These are phyloP conservation scores for Hydrolagus affinis DNA, from an alignment of 2,113 vertebrate genomes.

Conservation along the genomic window DNA sequence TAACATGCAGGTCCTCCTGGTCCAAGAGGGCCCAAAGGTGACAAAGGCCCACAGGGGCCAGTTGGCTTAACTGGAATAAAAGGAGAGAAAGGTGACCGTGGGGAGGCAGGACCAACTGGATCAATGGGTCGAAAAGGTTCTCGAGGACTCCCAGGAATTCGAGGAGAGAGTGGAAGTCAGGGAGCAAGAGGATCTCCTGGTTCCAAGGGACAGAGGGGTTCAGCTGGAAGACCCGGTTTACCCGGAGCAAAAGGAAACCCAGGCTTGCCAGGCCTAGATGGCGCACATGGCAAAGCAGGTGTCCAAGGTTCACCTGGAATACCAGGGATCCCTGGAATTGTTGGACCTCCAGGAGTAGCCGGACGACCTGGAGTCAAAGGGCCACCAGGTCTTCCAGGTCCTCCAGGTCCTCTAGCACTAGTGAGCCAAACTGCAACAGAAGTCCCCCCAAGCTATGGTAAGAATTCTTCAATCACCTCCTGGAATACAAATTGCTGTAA, in stretches of 20 bases:
- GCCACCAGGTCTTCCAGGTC: conserved; percentile 47
- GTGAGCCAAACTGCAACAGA: conserved; percentile 52
- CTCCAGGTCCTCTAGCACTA: conserved; percentile 55
- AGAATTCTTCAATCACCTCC: neutral
- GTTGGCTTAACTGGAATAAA: conserved; percentile 72
- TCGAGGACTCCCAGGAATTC: conserved; percentile 63
- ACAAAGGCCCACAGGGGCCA: conserved; percentile 74
- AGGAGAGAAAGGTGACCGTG: conserved; percentile 84
- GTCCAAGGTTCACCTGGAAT: conserved; percentile 73
- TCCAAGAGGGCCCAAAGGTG: conserved; percentile 81
- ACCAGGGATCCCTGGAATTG: conserved; percentile 69
- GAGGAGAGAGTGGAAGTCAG: conserved; percentile 74
- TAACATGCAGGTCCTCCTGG: conserved; percentile 78
- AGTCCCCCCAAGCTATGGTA: neutral
- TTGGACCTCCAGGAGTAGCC: conserved; percentile 65
- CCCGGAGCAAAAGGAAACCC: conserved; percentile 77
- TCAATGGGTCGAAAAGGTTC: conserved; percentile 72
- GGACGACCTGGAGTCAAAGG: conserved; percentile 67
- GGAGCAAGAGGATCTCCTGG: conserved; percentile 77
- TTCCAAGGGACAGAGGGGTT: conserved; percentile 83
- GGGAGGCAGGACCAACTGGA: conserved; percentile 68
- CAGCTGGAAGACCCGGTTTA: conserved; percentile 77
- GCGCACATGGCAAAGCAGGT: conserved; percentile 74
- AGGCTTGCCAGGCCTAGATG: conserved; percentile 68
- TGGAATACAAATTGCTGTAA: neutral